A percentile compares a stretch with the other conserved stretches of the same genome.
Evolutionary conservation across 2,888 invertebrate genomes (phyloP).

Genomic region (Rhodophaea formosa): DNA sequence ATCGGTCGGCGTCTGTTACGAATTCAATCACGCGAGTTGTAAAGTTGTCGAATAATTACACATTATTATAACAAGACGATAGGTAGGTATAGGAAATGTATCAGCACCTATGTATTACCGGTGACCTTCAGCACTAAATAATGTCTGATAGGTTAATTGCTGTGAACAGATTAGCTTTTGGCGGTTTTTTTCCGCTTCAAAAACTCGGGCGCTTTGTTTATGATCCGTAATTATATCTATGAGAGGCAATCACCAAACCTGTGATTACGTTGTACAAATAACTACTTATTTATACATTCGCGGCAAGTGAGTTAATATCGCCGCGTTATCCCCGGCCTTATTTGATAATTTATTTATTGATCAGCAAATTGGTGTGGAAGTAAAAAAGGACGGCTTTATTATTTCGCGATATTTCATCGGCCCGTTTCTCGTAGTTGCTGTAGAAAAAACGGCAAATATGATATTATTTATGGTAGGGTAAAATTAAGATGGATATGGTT

Average conservation of each 20-base stretch:
- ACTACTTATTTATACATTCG: conserved; percentile 67
- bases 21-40: conserved; percentile 39
- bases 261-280: conserved; percentile 77
- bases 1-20: conserved; percentile 29
- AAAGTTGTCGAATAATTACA: conserved; percentile 11
- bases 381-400: conserved; percentile 52
- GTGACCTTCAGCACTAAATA: conserved; percentile 73
- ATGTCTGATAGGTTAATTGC: conserved; percentile 77
- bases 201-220: conserved; percentile 69
- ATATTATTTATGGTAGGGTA: conserved; percentile 56
- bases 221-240: conserved; percentile 75
- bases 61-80: conserved; percentile 11
- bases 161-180: conserved; percentile 72
- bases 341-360: conserved; percentile 64
- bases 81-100: conserved; percentile 45
- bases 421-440: conserved; percentile 48
- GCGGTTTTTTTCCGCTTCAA: conserved; percentile 65
- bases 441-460: conserved; percentile 30
- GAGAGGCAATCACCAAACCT: conserved; percentile 72
- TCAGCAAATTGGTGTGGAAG: conserved; percentile 47
- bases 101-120: conserved; percentile 55
- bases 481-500: conserved; percentile 71
- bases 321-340: conserved; percentile 40
- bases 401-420: conserved; percentile 55
- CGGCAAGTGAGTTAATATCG: conserved; percentile 56